These are phyloP conservation scores for Carpatolechia fugitivella DNA, from an alignment of 2,888 invertebrate genomes.

Conservation along the genomic window DNA sequence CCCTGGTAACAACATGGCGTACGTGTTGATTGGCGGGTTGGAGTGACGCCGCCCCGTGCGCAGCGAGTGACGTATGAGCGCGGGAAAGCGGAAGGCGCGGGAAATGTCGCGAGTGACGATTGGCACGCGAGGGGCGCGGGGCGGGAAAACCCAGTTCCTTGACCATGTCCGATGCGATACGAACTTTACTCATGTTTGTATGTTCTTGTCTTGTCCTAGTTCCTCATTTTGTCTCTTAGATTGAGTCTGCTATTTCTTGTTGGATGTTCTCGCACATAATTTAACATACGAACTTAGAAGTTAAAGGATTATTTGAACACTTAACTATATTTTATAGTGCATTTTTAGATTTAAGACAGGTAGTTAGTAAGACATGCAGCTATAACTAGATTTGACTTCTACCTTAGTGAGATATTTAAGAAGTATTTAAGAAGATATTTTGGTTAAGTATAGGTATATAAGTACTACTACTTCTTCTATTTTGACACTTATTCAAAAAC, in stretches of 20 bases:
- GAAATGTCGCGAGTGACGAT: slow-evolving; percentile 47
- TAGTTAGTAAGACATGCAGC: no score
- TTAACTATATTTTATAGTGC: no score
- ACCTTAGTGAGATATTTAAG: no score
- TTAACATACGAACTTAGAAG: no score
- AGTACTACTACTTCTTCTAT: no score
- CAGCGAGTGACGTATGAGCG: slow-evolving; percentile 46
- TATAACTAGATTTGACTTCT: no score
- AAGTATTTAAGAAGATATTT: no score
- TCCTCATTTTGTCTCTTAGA: not conserved
- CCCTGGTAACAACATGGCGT: slow-evolving; percentile 84
- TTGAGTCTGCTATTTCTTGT: not conserved
- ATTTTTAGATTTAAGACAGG: no score
- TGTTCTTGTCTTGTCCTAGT: not conserved
- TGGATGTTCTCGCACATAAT: not conserved
- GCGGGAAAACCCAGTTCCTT: slow-evolving; percentile 31
- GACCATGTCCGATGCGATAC: slow-evolving; percentile 23
- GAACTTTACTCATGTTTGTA: not conserved
- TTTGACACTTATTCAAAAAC: no score
- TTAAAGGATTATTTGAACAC: no score
- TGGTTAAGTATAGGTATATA: no score
- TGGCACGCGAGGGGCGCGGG: slow-evolving; percentile 31
- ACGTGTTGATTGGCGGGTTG: slow-evolving; percentile 79
- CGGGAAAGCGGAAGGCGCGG: slow-evolving; percentile 60
- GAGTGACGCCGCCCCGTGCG: slow-evolving; percentile 52